Conservation (phyloP, 1,140 invertebrate species). For the Oscheius sp. region DNA sequence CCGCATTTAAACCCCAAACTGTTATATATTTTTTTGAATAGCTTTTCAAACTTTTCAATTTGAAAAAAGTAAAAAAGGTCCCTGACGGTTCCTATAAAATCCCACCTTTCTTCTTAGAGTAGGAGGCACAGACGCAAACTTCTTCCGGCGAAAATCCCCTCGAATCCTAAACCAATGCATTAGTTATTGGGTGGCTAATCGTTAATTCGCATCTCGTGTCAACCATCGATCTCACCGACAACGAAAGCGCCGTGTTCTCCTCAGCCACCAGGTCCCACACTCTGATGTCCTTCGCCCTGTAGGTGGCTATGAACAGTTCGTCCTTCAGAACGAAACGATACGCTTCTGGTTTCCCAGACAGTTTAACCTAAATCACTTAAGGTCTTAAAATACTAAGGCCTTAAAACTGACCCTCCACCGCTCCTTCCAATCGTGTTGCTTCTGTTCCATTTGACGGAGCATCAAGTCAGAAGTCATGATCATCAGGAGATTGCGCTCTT, state of each 20-base stretch:
- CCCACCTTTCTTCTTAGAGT: conserved; percentile 15
- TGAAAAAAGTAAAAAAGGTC: too few species aligned
- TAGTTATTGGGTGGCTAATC: neutral
- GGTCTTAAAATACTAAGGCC: too few species aligned
- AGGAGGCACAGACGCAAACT: conserved; percentile 3
- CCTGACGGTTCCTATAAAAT: too few species aligned
- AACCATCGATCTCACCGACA: conserved; percentile 3
- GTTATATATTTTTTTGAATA: too few species aligned
- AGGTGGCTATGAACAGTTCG: conserved; percentile 49
- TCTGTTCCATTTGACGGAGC: conserved; percentile 13
- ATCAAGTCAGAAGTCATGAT: conserved; percentile 11
- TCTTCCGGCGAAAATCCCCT: conserved; percentile 2
- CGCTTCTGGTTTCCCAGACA: conserved; percentile 8
- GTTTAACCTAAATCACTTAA: too few species aligned
- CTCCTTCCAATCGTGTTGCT: neutral
- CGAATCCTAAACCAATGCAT: conserved; percentile 7
- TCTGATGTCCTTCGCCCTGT: conserved; percentile 67
- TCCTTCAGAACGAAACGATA: conserved; percentile 20
- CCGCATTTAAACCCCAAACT: too few species aligned
- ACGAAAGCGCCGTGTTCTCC: conserved; percentile 69
- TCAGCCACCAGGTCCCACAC: conserved; percentile 89
- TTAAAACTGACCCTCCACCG: too few species aligned
- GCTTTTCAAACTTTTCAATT: too few species aligned
- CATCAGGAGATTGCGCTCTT: conserved; percentile 1
- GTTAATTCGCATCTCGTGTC: too few species aligned